Conservation (phyloP, 1,140 invertebrate species). For the Pseudoatta argentina region DNA sequence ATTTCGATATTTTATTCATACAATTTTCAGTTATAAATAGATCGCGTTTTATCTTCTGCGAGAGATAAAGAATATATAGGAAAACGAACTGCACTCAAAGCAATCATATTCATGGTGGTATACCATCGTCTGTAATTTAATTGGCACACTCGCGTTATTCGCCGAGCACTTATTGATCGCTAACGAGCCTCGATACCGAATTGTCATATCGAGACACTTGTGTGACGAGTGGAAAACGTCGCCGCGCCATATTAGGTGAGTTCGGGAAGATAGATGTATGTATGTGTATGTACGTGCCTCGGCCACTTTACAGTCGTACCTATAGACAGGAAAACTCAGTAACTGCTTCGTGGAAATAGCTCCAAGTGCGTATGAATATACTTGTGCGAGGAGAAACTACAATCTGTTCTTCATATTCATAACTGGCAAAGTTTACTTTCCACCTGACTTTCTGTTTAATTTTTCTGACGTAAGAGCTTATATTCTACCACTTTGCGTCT, state of each 20-base stretch:
- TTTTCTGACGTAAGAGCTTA: background rate
- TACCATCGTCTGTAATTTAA: conserved; percentile 36
- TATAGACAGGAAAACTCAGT: conserved; percentile 37
- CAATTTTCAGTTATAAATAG: background rate
- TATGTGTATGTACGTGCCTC: background rate
- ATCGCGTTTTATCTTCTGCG: background rate
- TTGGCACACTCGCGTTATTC: conserved; percentile 45
- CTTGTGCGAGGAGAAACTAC: background rate
- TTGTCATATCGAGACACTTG: conserved; percentile 30
- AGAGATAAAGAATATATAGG: conserved; percentile 9
- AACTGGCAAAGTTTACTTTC: background rate
- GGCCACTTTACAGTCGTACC: conserved; percentile 33
- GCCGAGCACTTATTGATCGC: conserved; percentile 19
- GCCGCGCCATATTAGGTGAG: conserved; percentile 29
- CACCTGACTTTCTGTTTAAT: conserved; percentile 2
- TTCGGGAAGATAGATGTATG: conserved; percentile 24
- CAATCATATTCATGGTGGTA: background rate
- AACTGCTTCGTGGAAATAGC: conserved; percentile 12
- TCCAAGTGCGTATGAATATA: background rate
- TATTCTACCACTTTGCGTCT: background rate
- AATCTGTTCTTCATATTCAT: background rate
- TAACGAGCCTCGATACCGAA: conserved; percentile 27
- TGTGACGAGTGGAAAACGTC: background rate
- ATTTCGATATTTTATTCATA: background rate
- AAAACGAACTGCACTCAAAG: background rate